These are phyloP conservation scores for Tinea semifulvella DNA, from an alignment of 2,888 invertebrate genomes.

Conservation along the genomic window DNA sequence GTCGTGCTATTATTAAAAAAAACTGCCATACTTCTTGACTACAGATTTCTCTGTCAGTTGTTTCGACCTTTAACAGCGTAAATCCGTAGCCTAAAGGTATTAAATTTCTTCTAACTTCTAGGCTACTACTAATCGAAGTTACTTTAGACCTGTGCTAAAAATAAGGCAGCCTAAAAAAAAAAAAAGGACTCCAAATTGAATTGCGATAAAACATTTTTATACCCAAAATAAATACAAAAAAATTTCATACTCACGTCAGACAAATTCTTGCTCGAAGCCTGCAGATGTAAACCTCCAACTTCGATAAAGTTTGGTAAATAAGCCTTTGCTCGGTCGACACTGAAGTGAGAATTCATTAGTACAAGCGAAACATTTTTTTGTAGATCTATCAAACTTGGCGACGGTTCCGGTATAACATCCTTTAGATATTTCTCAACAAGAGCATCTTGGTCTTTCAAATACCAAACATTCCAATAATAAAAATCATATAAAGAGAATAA, in stretches of 20 bases:
- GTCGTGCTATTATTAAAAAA: too few species aligned
- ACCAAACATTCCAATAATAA: slow-evolving; percentile 46
- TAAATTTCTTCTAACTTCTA: too few species aligned
- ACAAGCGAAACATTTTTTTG: slow-evolving; percentile 48
- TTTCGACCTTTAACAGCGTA: too few species aligned
- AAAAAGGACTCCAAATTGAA: too few species aligned
- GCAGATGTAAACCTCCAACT: slow-evolving; percentile 65
- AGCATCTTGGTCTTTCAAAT: slow-evolving; percentile 40
- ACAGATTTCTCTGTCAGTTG: too few species aligned
- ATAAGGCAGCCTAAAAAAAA: too few species aligned
- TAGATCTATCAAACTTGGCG: slow-evolving; percentile 45
- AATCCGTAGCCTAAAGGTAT: too few species aligned
- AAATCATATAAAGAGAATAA: slow-evolving; percentile 48
- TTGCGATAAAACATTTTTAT: too few species aligned
- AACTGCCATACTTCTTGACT: too few species aligned
- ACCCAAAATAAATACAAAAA: too few species aligned
- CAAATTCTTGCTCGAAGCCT: slow-evolving; percentile 33
- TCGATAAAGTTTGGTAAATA: slow-evolving; percentile 64
- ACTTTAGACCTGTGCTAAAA: too few species aligned
- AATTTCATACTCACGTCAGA: slow-evolving; percentile 32
- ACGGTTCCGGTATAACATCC: slow-evolving; percentile 36
- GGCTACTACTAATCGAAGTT: too few species aligned
- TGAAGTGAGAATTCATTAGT: slow-evolving; percentile 59
- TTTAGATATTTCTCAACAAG: slow-evolving; percentile 42
- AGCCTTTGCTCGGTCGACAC: slow-evolving; percentile 51